phyloP scores from a whole-genome alignment of 2,888 invertebrate genomes.

The Fragum fragum region DNA sequence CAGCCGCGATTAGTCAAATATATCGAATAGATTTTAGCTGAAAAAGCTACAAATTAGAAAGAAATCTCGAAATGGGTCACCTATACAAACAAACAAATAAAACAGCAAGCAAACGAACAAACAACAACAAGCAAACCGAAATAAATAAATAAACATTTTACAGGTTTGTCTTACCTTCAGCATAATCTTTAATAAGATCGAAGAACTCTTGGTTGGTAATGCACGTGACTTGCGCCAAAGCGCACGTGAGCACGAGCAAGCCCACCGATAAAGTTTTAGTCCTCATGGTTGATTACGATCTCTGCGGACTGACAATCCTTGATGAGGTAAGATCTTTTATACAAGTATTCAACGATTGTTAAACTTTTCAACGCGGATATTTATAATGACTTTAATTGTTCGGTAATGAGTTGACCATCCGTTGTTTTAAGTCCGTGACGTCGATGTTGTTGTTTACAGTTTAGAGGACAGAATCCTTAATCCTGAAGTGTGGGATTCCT shows the following conservation, averaged over 20 bases:
- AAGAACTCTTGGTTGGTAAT: conserved; percentile 19
- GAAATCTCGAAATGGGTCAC: too few relatives aligned
- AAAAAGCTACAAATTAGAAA: too few relatives aligned
- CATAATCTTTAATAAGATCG: conserved; percentile 1
- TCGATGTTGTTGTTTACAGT: too few relatives aligned
- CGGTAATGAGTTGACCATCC: neutral
- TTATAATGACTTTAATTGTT: neutral
- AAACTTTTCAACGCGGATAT: neutral
- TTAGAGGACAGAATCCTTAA: too few relatives aligned
- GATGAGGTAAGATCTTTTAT: neutral
- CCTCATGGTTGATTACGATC: neutral
- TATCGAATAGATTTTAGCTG: too few relatives aligned
- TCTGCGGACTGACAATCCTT: neutral
- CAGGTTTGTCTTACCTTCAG: conserved; percentile 9
- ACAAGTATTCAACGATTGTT: neutral
- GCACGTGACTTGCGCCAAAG: neutral
- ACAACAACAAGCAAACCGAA: too few relatives aligned
- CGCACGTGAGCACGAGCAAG: conserved; percentile 1
- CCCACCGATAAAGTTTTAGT: neutral
- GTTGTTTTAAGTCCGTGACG: neutral
- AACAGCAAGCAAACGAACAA: too few relatives aligned
- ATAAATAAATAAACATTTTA: too few relatives aligned
- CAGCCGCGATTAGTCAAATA: too few relatives aligned
- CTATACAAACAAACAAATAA: too few relatives aligned
- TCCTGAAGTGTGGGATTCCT: too few relatives aligned